Evolutionary conservation across 1,140 invertebrate species (phyloP), one percentile per base, ranked within the genome.

Genomic region (Drosophila ogumai): DNA sequence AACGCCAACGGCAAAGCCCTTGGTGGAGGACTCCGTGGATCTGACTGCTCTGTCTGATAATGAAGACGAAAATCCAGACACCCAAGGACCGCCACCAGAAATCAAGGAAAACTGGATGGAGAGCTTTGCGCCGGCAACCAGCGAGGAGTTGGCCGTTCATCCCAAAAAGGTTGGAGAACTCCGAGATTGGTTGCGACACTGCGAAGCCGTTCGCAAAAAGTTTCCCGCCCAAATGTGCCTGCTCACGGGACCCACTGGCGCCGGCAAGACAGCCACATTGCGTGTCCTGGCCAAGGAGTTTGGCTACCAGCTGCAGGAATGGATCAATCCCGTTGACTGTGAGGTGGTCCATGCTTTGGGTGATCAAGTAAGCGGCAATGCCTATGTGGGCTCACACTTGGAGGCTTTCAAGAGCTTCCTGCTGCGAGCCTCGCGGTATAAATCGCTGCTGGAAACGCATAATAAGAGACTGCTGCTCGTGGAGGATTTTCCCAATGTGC

Each of bases 401-500:
- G 94, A 95, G 40, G 94, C 93, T 69, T 96, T 97, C 82, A 88
- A 94, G 50, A 95, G 96, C 38, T 96, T 96, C 90, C 86, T 96
- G 32, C 92, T 95, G 58, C 94, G 95, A 82, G 94, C 95, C 6
- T 95, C 96, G 3, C 94, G 96, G 66, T 96, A 95, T 84, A 94
- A 93, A 65, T 96, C 95, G 17, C 80, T 96, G 31, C 92, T 96
- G 41, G 93, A 93, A 36, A 91, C 90, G 31, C 63, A 66, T 38
- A 93, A 94, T 69, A 93, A 93, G 41, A 94, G 93, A 60, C 69
- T 96, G 7, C 92, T 96, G 34, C 86, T 97, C 0, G 94, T 97
- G 5, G 96, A 97, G 92, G 96, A 96, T 91, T 95, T 96, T 88
- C 96, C 96, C n/a, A 96, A 96, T 93, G 92, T 94, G 13, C 94